These are phyloP conservation scores for Callionymus lyra DNA, from an alignment of 2,113 vertebrate genomes.

Conservation along the genomic window DNA sequence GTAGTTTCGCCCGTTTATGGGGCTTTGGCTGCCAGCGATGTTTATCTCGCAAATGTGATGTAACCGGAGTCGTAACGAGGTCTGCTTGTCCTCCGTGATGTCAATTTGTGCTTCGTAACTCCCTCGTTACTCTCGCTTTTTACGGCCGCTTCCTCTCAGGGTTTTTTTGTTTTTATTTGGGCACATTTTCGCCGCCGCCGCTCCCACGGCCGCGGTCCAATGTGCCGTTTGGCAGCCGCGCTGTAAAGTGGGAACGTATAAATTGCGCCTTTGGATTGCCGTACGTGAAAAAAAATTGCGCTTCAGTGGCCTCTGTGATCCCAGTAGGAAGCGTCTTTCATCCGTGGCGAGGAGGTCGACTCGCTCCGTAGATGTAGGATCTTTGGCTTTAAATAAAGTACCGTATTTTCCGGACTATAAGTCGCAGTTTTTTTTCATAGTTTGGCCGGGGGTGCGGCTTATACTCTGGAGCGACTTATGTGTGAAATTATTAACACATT, in stretches of 20 bases:
- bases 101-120: constrained; percentile 17
- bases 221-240: constrained; percentile 38
- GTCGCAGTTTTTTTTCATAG: too few species aligned
- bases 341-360: too few species aligned
- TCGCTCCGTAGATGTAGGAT: too few species aligned
- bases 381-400: too few species aligned
- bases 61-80: constrained; percentile 19
- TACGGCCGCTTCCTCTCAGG: constrained; percentile 26
- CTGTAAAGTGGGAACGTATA: constrained; percentile 49
- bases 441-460: too few species aligned
- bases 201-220: constrained; percentile 42
- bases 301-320: constrained; percentile 57
- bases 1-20: constrained; percentile 46
- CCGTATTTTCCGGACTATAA: too few species aligned
- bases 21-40: constrained; percentile 28
- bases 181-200: constrained; percentile 34
- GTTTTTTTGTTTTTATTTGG: constrained; percentile 39
- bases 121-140: constrained; percentile 35
- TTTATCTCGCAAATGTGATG: constrained; percentile 34
- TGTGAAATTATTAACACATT: too few species aligned
- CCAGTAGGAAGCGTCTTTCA: constrained; percentile 54
- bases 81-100: constrained; percentile 22
- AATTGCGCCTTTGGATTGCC: constrained; percentile 60
- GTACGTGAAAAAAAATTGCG: constrained; percentile 53
- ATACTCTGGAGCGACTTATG: too few species aligned